Conservation (phyloP, 64 coral and sea anemone species). For the Catalaphyllia jardinei region DNA sequence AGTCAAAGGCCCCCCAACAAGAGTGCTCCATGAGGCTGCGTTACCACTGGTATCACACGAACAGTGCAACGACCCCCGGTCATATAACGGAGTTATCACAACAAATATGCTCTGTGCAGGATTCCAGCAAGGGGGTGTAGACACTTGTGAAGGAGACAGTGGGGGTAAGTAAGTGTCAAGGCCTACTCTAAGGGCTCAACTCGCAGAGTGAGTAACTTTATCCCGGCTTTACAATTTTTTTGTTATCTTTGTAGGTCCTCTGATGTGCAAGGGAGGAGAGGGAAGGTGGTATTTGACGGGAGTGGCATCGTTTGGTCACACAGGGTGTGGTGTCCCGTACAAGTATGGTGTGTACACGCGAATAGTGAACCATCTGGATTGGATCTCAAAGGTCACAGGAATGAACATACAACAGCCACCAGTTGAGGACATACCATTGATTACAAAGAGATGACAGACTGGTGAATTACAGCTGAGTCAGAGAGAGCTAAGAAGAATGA, state of each 20-base stretch:
- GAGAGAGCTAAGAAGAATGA: too few species aligned
- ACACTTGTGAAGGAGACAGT: constrained; percentile 96
- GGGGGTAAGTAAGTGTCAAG: constrained; percentile 62
- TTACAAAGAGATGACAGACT: constrained; percentile 4
- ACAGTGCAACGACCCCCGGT: constrained; percentile 73
- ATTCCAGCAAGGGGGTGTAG: constrained; percentile 81
- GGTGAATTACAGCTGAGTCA: too few species aligned
- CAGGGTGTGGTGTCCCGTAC: constrained; percentile 62
- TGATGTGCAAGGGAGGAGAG: constrained; percentile 64
- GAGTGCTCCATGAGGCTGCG: constrained; percentile 64
- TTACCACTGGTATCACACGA: constrained; percentile 79
- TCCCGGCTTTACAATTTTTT: neutral
- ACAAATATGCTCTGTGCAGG: constrained; percentile 93
- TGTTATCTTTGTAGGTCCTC: constrained; percentile 47
- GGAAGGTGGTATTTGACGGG: constrained; percentile 71
- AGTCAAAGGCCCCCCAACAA: constrained; percentile 58
- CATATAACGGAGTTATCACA: constrained; percentile 83
- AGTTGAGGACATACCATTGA: neutral
- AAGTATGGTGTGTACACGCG: constrained; percentile 77
- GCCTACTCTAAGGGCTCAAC: too few species aligned
- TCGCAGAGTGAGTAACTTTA: neutral
- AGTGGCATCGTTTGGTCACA: constrained; percentile 74
- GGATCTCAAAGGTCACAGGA: constrained; percentile 21
- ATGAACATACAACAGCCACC: constrained; percentile 15
- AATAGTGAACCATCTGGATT: constrained; percentile 28